Evolutionary conservation across 2,113 vertebrate species (phyloP).

Genomic region (Atrichornis clamosus): DNA sequence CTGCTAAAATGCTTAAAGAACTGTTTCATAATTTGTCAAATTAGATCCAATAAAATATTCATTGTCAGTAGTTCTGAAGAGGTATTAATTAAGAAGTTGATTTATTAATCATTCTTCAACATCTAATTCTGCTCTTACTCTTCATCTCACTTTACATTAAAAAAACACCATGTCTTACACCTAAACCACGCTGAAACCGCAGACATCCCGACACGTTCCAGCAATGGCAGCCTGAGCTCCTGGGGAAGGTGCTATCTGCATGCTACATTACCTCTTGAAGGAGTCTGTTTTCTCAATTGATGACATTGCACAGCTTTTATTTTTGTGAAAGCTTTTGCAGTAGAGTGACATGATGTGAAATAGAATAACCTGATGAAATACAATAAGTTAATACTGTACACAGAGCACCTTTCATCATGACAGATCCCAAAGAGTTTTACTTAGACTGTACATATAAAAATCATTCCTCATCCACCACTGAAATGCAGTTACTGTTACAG

Average conservation of each 20-base stretch:
- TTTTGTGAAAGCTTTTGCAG: neutral
- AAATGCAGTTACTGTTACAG: neutral
- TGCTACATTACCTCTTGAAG: neutral
- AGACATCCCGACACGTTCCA: neutral
- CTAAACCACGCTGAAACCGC: accelerated
- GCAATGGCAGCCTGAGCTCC: neutral
- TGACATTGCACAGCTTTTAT: conserved; percentile 1
- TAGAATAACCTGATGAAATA: conserved; percentile 43
- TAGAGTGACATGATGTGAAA: conserved; percentile 15
- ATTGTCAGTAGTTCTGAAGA: conserved; percentile 32
- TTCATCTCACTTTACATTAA: neutral
- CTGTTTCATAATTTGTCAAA: conserved; percentile 67
- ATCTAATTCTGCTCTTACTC: neutral
- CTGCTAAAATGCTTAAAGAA: conserved; percentile 56
- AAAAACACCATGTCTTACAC: neutral
- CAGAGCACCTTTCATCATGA: conserved; percentile 47
- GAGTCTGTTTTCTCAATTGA: conserved; percentile 42
- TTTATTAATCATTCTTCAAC: neutral
- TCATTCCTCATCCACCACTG: neutral
- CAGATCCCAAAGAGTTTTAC: neutral
- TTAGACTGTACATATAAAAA: neutral
- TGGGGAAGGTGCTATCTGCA: neutral
- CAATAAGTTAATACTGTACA: conserved; percentile 19
- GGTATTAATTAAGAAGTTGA: conserved; percentile 8
- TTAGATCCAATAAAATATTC: conserved; percentile 65